Percentiles rank a stretch among this genome's conserved stretches.
Conservation (phyloP, 2,113 vertebrate species). For the Oreochromis niloticus region DNA sequence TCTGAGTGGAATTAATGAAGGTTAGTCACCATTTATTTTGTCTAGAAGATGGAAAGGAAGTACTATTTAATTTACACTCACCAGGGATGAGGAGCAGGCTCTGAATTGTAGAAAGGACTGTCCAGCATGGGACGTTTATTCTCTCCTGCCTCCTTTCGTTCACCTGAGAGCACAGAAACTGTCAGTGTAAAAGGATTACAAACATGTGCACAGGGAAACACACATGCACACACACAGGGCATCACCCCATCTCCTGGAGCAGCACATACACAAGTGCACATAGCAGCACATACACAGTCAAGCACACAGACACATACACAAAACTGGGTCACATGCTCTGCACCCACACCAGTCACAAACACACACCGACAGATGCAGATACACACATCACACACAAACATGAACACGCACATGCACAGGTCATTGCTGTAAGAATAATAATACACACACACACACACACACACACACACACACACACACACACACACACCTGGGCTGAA, state of each 20-base stretch:
- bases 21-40: background rate
- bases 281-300: background rate
- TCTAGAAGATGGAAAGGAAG: background rate
- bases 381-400: background rate
- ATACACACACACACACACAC: background rate
- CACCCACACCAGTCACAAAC: conserved; percentile 34
- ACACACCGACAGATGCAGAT: background rate
- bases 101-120: conserved; percentile 44
- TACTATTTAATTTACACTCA: conserved; percentile 28
- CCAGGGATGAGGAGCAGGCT: conserved; percentile 52
- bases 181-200: conserved; percentile 37
- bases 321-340: conserved; percentile 56
- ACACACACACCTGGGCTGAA: conserved; percentile 65
- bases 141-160: conserved; percentile 62
- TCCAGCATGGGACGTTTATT: conserved; percentile 50
- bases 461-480: background rate
- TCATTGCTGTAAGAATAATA: conserved; percentile 8
- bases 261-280: conserved; percentile 15
- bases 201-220: background rate
- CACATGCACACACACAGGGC: conserved; percentile 9
- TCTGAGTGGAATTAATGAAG: background rate
- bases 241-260: conserved; percentile 28
- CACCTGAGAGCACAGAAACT: conserved; percentile 62
- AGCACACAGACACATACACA: conserved; percentile 8
- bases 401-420: background rate